Conservation (phyloP, 2,797 vertebrate genomes). For the Oreortyx pictus region DNA sequence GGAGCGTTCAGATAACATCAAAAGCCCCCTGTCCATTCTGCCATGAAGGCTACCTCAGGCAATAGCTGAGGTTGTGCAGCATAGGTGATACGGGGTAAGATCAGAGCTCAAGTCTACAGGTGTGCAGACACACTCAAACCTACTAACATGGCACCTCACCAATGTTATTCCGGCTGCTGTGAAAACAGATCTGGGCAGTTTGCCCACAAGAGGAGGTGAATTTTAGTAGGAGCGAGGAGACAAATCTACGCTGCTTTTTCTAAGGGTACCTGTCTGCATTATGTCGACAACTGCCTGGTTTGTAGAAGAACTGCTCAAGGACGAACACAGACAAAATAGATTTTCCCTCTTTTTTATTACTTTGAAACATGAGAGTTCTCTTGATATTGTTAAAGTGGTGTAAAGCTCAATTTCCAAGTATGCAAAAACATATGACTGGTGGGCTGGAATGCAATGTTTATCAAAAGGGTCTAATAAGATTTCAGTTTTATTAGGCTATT, state of each 20-base stretch:
- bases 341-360: slow-evolving; percentile 51
- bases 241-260: not conserved
- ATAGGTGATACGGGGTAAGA: too few relatives aligned
- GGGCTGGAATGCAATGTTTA: slow-evolving; percentile 69
- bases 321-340: slow-evolving; percentile 22
- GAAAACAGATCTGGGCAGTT: not conserved
- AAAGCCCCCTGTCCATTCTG: not conserved
- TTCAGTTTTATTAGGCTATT: slow-evolving; percentile 65
- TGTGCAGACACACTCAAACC: not conserved
- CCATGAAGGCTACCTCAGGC: not conserved
- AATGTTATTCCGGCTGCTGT: not conserved
- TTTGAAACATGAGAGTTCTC: slow-evolving; percentile 50
- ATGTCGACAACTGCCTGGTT: not conserved
- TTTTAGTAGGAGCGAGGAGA: not conserved
- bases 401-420: slow-evolving; percentile 60
- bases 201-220: not conserved
- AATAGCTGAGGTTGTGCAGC: not conserved
- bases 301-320: slow-evolving; percentile 1
- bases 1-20: fast-evolving
- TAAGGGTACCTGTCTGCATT: not conserved
- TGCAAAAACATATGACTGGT: slow-evolving; percentile 68
- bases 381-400: slow-evolving; percentile 37
- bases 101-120: too few relatives aligned
- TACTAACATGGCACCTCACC: not conserved
- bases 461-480: slow-evolving; percentile 71